Conservation (phyloP, 2,888 invertebrate genomes). For the Stramonita haemastoma region DNA sequence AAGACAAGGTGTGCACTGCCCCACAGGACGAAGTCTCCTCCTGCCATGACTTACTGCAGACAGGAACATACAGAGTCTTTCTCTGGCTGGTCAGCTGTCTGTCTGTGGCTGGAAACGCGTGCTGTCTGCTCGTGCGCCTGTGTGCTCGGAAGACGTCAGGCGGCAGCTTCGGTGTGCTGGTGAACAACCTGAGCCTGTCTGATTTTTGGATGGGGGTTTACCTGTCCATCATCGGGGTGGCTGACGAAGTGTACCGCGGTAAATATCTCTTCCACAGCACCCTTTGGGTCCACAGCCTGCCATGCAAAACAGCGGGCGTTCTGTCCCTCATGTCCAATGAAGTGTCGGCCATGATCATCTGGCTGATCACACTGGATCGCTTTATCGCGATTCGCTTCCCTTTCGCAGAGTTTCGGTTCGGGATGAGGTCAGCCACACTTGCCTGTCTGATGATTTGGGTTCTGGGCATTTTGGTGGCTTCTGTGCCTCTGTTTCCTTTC, state of each 20-base stretch:
- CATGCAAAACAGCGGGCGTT: conserved; percentile 6
- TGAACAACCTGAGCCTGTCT: background rate
- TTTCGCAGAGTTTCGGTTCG: conserved; percentile 52
- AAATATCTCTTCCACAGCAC: background rate
- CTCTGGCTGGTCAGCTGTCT: background rate
- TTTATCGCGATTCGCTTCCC: background rate
- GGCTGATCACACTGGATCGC: conserved; percentile 21
- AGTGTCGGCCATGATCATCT: conserved; percentile 15
- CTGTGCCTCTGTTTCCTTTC: conserved; percentile 66
- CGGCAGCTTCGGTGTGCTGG: background rate
- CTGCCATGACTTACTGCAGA: background rate
- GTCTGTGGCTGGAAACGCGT: background rate
- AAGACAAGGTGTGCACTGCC: background rate
- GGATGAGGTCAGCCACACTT: conserved; percentile 54
- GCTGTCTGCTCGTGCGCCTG: background rate
- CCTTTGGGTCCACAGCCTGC: background rate
- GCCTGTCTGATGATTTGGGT: conserved; percentile 63
- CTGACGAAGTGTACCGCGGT: background rate
- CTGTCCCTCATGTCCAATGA: conserved; percentile 12
- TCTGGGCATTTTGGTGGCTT: conserved; percentile 61
- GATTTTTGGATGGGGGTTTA: conserved; percentile 17
- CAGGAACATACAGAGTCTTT: background rate
- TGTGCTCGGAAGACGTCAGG: background rate
- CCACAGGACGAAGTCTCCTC: background rate
- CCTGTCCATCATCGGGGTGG: background rate